These are phyloP conservation scores for Ovis canadensis DNA, from an alignment of 2,113 vertebrate species.

Conservation along the genomic window DNA sequence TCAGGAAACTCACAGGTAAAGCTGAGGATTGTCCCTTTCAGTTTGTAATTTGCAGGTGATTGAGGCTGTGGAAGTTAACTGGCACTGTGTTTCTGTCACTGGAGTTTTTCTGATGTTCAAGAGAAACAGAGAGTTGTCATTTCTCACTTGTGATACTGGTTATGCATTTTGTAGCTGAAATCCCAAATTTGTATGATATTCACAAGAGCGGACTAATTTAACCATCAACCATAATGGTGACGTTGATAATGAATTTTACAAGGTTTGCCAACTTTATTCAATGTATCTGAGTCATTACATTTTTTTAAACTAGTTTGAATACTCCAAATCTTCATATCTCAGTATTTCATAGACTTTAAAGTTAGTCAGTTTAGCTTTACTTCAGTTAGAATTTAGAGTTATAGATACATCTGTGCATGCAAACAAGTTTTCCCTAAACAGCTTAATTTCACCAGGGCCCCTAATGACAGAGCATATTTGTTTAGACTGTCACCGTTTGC, in stretches of 20 bases:
- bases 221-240: not conserved
- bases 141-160: not conserved
- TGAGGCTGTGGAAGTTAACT: not conserved
- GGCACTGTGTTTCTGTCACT: not conserved
- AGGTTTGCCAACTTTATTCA: not conserved
- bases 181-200: not conserved
- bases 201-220: not conserved
- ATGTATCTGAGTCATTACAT: not conserved
- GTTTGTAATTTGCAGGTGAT: not conserved
- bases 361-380: not conserved
- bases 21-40: not conserved
- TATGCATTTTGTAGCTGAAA: not conserved
- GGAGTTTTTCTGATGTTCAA: not conserved
- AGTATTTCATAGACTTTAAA: not conserved
- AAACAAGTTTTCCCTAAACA: not conserved
- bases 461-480: not conserved
- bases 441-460: not conserved
- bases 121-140: not conserved
- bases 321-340: not conserved
- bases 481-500: not conserved
- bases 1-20: too few relatives aligned
- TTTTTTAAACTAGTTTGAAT: not conserved
- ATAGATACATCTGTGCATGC: rapidly evolving
- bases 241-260: not conserved
- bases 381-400: not conserved